These are phyloP conservation scores for Timandra comae DNA, from an alignment of 2,888 invertebrate species.

Conservation along the genomic window DNA sequence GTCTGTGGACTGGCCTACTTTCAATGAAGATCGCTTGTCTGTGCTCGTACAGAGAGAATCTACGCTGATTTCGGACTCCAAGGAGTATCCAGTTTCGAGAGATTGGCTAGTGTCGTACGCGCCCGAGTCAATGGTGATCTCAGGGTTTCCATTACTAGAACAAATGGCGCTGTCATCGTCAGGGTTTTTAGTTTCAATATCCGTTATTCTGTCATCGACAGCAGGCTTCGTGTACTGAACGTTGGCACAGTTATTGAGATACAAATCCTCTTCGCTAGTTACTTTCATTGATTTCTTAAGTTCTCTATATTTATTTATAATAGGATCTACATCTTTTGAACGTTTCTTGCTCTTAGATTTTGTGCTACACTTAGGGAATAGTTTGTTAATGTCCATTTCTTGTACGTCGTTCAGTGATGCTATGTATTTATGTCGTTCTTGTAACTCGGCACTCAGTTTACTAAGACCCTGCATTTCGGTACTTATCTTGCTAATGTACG, in stretches of 20 bases:
- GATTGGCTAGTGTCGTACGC: constrained; percentile 69
- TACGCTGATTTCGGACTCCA: constrained; percentile 76
- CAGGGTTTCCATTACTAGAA: constrained; percentile 68
- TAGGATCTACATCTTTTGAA: constrained; percentile 68
- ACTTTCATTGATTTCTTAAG: constrained; percentile 66
- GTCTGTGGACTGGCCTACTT: constrained; percentile 81
- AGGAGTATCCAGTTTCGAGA: constrained; percentile 69
- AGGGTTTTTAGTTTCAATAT: constrained; percentile 62
- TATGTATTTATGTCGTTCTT: constrained; percentile 77
- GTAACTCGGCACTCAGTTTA: constrained; percentile 75
- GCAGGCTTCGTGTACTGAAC: constrained; percentile 55
- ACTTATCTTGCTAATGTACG: constrained; percentile 76
- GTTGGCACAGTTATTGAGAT: constrained; percentile 68
- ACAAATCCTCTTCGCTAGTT: constrained; percentile 61
- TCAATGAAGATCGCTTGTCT: constrained; percentile 76
- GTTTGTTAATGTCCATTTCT: constrained; percentile 63
- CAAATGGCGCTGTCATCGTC: constrained; percentile 69
- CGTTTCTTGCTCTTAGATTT: constrained; percentile 71
- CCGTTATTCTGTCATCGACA: constrained; percentile 52
- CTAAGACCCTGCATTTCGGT: constrained; percentile 76
- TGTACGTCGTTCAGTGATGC: constrained; percentile 72
- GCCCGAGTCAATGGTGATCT: constrained; percentile 70
- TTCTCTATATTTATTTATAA: constrained; percentile 68
- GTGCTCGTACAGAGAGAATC: constrained; percentile 75
- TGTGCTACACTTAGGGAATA: constrained; percentile 68